These are phyloP conservation scores for Lepidostoma basale DNA, from an alignment of 1,140 invertebrate genomes.

Conservation along the genomic window DNA sequence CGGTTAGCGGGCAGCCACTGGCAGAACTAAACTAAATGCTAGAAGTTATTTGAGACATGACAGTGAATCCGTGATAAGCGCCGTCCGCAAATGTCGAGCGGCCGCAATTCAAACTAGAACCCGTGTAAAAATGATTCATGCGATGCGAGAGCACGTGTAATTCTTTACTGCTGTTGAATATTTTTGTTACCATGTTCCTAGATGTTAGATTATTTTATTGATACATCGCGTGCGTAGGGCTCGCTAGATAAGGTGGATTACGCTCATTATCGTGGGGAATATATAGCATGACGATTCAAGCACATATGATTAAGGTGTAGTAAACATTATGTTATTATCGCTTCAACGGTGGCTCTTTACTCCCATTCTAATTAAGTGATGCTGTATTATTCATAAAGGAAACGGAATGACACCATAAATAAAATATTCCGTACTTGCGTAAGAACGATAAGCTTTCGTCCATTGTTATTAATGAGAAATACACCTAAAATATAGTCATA, in stretches of 20 bases:
- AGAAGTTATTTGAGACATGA: neutral
- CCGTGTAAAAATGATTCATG: too few species aligned
- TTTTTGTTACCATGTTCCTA: too few species aligned
- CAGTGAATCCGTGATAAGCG: slow-evolving; percentile 3
- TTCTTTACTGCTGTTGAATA: too few species aligned
- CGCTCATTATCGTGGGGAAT: slow-evolving; percentile 5
- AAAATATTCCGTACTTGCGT: too few species aligned
- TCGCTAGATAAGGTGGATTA: neutral
- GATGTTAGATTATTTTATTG: neutral
- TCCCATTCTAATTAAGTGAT: neutral
- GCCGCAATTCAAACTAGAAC: neutral
- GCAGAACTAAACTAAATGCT: neutral
- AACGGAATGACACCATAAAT: too few species aligned
- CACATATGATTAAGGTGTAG: neutral
- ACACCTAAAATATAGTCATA: too few species aligned
- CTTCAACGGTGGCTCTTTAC: neutral
- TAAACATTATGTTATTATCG: neutral
- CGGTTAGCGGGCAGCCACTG: neutral
- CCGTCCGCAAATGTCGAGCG: neutral
- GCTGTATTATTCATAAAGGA: too few species aligned
- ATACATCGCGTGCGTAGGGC: too few species aligned
- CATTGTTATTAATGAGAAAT: too few species aligned
- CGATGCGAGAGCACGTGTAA: too few species aligned
- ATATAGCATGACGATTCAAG: neutral
- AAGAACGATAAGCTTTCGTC: too few species aligned